Conservation (phyloP, 2,888 invertebrate species). For the Smittia aterrima region DNA sequence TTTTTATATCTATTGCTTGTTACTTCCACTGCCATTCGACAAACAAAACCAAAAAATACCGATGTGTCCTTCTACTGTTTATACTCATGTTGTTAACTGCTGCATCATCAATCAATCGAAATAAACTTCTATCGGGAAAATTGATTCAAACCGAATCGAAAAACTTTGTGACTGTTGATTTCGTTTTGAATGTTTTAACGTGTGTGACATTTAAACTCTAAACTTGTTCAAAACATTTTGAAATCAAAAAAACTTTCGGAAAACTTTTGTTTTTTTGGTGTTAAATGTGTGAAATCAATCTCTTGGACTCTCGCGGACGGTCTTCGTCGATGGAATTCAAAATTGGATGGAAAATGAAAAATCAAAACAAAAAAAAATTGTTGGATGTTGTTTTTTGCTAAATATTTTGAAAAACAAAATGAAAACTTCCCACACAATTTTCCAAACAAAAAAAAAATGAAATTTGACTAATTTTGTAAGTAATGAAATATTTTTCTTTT, state of each 20-base stretch:
- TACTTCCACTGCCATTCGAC: constrained; percentile 34
- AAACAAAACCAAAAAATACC: constrained; percentile 20
- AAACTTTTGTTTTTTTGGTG: background rate
- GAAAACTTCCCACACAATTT: constrained; percentile 9
- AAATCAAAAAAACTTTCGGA: background rate
- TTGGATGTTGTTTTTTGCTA: constrained; percentile 37
- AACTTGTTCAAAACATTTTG: background rate
- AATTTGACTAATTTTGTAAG: constrained; percentile 41
- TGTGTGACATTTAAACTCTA: background rate
- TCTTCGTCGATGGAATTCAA: background rate
- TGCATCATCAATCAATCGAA: constrained; percentile 28
- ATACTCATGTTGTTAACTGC: constrained; percentile 17
- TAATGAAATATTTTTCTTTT: constrained; percentile 28
- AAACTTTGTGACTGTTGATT: background rate
- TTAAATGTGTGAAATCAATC: constrained; percentile 20
- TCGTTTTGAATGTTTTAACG: constrained; percentile 8
- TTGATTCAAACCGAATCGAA: background rate
- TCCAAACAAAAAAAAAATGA: constrained; percentile 14
- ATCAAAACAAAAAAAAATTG: background rate
- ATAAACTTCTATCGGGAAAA: background rate
- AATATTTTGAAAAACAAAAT: background rate
- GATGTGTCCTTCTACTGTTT: constrained; percentile 37
- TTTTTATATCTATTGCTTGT: constrained; percentile 41
- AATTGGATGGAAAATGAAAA: background rate
- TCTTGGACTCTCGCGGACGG: background rate